Percentiles rank a stretch among this genome's conserved stretches.
Conservation (phyloP, 2,888 invertebrate species). For the Ypsolopha sequella region DNA sequence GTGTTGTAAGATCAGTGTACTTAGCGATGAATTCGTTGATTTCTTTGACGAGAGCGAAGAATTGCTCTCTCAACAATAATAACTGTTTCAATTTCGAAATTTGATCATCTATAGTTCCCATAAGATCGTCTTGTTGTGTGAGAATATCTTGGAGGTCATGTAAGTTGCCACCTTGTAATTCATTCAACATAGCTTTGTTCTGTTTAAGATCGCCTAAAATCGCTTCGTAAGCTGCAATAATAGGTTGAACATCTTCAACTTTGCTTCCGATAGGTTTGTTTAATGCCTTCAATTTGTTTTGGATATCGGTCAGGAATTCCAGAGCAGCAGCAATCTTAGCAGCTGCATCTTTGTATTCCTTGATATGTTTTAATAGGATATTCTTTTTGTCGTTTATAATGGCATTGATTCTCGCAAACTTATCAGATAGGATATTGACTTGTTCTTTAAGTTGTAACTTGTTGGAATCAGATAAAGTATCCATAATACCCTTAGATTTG, state of each 20-base stretch:
- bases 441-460: conserved; percentile 86
- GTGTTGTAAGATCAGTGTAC: conserved; percentile 86
- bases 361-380: conserved; percentile 81
- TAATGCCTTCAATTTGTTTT: conserved; percentile 84
- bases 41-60: conserved; percentile 87
- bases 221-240: conserved; percentile 82
- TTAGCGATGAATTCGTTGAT: conserved; percentile 89
- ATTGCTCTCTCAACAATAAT: conserved; percentile 87
- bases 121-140: conserved; percentile 87
- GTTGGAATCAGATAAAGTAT: conserved; percentile 87
- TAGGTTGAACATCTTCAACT: conserved; percentile 90
- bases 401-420: conserved; percentile 79
- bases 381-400: conserved; percentile 82
- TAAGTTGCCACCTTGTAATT: conserved; percentile 81
- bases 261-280: conserved; percentile 89
- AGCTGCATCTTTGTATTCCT: conserved; percentile 85
- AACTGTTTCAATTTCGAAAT: conserved; percentile 84
- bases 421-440: conserved; percentile 82
- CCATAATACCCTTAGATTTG: conserved; percentile 83
- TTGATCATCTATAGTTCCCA: conserved; percentile 88
- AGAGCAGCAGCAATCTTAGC: conserved; percentile 83
- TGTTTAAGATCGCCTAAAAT: conserved; percentile 83
- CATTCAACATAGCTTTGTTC: conserved; percentile 82
- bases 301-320: conserved; percentile 84
- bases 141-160: conserved; percentile 85